A percentile compares a stretch with the other conserved stretches of the same genome.
These are phyloP conservation scores for Agraylea sexmaculata DNA, from an alignment of 1,140 invertebrate genomes.

Conservation along the genomic window DNA sequence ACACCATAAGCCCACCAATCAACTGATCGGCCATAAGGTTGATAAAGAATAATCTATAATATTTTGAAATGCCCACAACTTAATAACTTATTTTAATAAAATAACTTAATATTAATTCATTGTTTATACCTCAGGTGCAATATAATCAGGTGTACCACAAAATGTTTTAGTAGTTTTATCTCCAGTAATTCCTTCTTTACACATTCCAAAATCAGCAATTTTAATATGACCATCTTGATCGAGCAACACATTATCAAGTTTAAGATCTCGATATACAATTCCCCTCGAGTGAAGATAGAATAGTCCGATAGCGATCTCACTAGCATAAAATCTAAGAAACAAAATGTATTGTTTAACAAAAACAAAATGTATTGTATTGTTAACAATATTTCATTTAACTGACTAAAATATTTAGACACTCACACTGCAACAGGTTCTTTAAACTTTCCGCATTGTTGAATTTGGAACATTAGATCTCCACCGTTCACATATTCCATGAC, in stretches of 20 bases:
- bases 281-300: constrained; percentile 94
- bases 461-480: constrained; percentile 99
- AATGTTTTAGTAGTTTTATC: constrained; percentile 99
- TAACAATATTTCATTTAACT: too few relatives aligned
- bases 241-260: constrained; percentile 94
- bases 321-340: constrained; percentile 87
- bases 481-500: constrained; percentile 99
- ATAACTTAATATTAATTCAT: constrained; percentile 2
- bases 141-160: constrained; percentile 98
- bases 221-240: constrained; percentile 98
- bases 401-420: too few relatives aligned
- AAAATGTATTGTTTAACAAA: constrained; percentile 11
- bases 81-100: constrained; percentile 4
- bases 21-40: constrained; percentile 97
- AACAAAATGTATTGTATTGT: constrained; percentile 5
- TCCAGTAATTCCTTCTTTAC: constrained; percentile 88
- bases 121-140: constrained; percentile 85
- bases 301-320: constrained; percentile 96
- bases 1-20: constrained; percentile 99
- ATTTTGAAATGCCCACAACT: constrained; percentile 5
- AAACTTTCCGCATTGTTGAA: constrained; percentile 98
- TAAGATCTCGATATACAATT: constrained; percentile 94
- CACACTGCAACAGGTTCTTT: constrained; percentile 99
- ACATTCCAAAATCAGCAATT: constrained; percentile 99
- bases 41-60: constrained; percentile 80